A percentile compares a stretch with the other conserved stretches of the same genome.
Evolutionary conservation across 2,797 vertebrate genomes (phyloP).

Genomic region (Loris lydekkerianus): DNA sequence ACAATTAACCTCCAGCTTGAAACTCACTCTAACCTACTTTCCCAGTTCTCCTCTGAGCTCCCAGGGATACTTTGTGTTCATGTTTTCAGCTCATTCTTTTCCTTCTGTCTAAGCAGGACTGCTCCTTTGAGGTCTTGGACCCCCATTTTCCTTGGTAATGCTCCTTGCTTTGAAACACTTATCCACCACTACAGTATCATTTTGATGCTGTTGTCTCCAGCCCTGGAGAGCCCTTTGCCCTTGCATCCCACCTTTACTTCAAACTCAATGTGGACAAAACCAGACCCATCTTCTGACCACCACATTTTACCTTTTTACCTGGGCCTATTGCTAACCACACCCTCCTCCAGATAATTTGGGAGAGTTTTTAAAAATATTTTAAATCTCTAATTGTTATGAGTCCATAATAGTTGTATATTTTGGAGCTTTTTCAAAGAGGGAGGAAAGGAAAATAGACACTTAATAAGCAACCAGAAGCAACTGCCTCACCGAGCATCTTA

Average conservation of each 20-base stretch:
- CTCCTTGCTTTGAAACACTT: background rate
- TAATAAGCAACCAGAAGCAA: background rate
- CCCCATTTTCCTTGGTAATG: background rate
- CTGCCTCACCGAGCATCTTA: background rate
- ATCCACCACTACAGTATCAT: background rate
- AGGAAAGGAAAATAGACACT: background rate
- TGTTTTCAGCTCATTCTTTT: background rate
- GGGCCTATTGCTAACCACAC: background rate
- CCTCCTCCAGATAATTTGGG: background rate
- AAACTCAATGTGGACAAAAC: background rate
- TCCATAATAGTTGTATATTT: too few relatives aligned
- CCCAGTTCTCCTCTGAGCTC: background rate
- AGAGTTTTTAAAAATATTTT: too few relatives aligned
- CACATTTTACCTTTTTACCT: background rate
- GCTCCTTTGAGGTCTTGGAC: background rate
- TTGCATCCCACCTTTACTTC: background rate
- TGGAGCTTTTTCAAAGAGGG: background rate
- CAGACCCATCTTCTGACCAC: background rate
- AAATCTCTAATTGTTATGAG: too few relatives aligned
- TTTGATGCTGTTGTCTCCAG: background rate
- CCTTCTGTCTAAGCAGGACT: background rate
- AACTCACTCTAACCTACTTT: background rate
- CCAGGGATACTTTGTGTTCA: background rate
- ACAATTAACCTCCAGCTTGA: conserved; percentile 35
- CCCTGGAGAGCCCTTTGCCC: too few relatives aligned